Evolutionary conservation across 1,140 invertebrate genomes (phyloP).

Genomic region (Bombus superbus): DNA sequence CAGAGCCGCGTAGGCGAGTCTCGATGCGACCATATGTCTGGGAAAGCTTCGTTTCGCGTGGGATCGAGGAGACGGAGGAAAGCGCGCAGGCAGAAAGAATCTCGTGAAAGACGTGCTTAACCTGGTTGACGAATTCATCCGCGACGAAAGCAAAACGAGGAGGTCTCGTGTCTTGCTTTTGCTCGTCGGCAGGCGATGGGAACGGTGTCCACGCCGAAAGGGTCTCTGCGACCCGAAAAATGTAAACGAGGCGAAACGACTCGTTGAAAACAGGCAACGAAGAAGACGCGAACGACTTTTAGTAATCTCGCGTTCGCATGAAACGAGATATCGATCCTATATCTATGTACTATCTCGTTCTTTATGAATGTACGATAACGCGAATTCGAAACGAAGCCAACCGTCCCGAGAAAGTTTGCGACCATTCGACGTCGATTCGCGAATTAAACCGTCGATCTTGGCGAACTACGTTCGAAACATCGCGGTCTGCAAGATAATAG

Average conservation of each 20-base stretch:
- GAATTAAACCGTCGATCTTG: constrained; percentile 40
- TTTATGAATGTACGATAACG: background rate
- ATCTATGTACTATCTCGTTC: background rate
- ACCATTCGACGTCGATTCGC: background rate
- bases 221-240: constrained; percentile 33
- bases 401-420: background rate
- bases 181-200: background rate
- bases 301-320: background rate
- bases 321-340: background rate
- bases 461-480: constrained; percentile 58
- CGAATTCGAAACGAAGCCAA: background rate
- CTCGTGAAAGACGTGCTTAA: constrained; percentile 42
- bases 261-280: constrained; percentile 17
- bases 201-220: constrained; percentile 19
- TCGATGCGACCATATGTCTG: constrained; percentile 2
- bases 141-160: background rate
- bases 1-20: background rate
- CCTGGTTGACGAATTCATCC: constrained; percentile 47
- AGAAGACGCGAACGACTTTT: background rate
- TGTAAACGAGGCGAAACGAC: constrained; percentile 34
- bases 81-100: constrained; percentile 4
- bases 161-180: background rate
- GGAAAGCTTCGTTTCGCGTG: constrained; percentile 45
- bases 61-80: constrained; percentile 12
- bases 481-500: constrained; percentile 62